Percentiles rank a stretch among this genome's conserved stretches.
phyloP scores from a whole-genome alignment of 2,888 invertebrate genomes.

The Tipula lateralis region DNA sequence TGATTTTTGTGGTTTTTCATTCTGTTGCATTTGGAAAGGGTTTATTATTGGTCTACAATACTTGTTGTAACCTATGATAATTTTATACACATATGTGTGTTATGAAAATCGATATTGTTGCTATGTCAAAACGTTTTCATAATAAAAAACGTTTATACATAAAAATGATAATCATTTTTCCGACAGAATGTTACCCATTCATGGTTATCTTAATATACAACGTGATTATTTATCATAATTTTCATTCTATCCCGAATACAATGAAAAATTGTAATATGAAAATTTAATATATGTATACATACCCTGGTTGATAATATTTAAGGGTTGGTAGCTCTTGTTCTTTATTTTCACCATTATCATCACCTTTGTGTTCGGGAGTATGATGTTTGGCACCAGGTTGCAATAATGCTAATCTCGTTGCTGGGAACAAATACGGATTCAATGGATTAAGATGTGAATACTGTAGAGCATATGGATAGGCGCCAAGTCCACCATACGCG shows the following conservation, averaged over 20 bases:
- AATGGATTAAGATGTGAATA: conserved; percentile 11
- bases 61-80: not conserved
- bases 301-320: conserved; percentile 28
- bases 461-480: conserved; percentile 5
- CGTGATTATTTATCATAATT: not conserved
- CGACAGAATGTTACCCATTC: not conserved
- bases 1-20: not conserved
- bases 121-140: not conserved
- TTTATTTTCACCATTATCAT: not conserved
- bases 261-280: not conserved
- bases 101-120: not conserved
- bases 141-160: not conserved
- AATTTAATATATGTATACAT: not conserved
- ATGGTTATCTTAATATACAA: not conserved
- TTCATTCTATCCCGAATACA: not conserved
- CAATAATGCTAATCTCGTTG: not conserved
- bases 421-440: not conserved
- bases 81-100: not conserved
- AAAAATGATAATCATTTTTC: not conserved
- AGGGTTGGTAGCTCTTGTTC: not conserved
- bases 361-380: not conserved
- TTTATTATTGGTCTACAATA: not conserved
- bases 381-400: not conserved
- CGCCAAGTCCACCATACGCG: not conserved
- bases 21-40: not conserved